phyloP scores from a whole-genome alignment of 2,888 invertebrate genomes.

The Dendrolimus houi region DNA sequence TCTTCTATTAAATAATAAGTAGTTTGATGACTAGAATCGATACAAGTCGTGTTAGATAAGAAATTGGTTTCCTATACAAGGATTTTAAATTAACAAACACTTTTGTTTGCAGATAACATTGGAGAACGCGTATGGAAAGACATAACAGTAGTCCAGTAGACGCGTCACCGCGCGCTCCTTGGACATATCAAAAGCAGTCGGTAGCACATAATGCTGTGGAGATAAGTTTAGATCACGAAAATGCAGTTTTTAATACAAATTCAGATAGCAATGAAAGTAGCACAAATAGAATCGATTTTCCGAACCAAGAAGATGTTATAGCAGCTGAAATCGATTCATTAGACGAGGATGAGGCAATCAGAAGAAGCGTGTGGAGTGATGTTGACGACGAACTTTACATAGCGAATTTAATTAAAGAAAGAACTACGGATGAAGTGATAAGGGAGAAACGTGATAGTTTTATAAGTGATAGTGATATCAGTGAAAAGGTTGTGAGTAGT shows the following conservation, averaged over 20 bases:
- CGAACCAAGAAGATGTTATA: slow-evolving; percentile 40
- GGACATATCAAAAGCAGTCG: slow-evolving; percentile 37
- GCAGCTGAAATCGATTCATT: slow-evolving; percentile 29
- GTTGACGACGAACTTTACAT: slow-evolving; percentile 71
- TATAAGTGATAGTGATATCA: slow-evolving; percentile 63
- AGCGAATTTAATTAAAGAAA: slow-evolving; percentile 59
- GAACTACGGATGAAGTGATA: slow-evolving; percentile 58
- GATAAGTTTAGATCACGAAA: slow-evolving; percentile 9
- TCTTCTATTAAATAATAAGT: slow-evolving; percentile 71
- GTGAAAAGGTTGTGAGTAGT: slow-evolving; percentile 73
- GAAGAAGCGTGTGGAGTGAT: slow-evolving; percentile 66
- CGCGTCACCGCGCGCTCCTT: slow-evolving; percentile 65
- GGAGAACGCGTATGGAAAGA: slow-evolving; percentile 69
- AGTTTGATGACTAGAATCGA: slow-evolving; percentile 49
- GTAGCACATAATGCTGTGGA: background rate
- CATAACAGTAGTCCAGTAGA: slow-evolving; percentile 54
- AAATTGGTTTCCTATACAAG: slow-evolving; percentile 25
- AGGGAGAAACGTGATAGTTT: slow-evolving; percentile 67
- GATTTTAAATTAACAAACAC: slow-evolving; percentile 14
- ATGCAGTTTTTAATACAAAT: slow-evolving; percentile 12
- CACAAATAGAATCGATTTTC: slow-evolving; percentile 1
- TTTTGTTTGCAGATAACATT: slow-evolving; percentile 59
- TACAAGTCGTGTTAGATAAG: slow-evolving; percentile 35
- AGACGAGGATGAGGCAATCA: slow-evolving; percentile 50
- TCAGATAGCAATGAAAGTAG: slow-evolving; percentile 11